Percentiles rank a stretch among this genome's conserved stretches.
Evolutionary conservation across 2,113 vertebrate genomes (phyloP).

Genomic region (Catagonus wagneri): DNA sequence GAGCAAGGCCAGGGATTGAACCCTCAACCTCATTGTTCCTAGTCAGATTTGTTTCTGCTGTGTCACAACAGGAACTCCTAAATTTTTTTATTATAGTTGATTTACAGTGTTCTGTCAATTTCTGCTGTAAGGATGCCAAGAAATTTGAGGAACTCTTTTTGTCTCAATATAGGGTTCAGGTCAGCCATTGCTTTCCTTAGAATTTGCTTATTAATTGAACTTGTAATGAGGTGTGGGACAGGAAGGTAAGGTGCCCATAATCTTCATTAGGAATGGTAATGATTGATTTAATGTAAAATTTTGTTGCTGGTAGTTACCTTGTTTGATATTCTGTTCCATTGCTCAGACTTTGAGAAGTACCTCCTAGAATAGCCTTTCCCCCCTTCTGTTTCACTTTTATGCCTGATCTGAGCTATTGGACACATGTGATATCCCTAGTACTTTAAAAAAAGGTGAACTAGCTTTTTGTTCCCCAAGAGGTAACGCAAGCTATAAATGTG

Average conservation of each 20-base stretch:
- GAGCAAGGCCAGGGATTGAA: too few relatives aligned
- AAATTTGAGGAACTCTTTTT: constrained; percentile 47
- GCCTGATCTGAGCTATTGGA: not conserved
- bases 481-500: constrained; percentile 2
- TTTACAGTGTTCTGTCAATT: too few relatives aligned
- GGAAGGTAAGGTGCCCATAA: not conserved
- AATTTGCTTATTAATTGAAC: constrained; percentile 50
- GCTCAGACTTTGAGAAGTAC: constrained; percentile 8
- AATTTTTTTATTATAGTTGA: too few relatives aligned
- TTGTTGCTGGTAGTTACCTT: not conserved
- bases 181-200: not conserved
- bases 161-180: not conserved
- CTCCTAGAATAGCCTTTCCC: not conserved
- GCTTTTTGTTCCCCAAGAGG: constrained; percentile 5
- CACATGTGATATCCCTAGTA: not conserved
- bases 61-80: too few relatives aligned
- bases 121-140: not conserved
- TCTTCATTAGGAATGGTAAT: constrained; percentile 27
- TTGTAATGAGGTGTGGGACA: constrained; percentile 28
- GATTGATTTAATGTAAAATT: constrained; percentile 25
- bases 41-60: too few relatives aligned
- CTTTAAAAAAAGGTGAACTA: not conserved
- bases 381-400: not conserved
- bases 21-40: too few relatives aligned
- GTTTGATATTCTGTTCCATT: constrained; percentile 26